Evolutionary conservation across 2,888 invertebrate genomes (phyloP).

Genomic region (Piscicola geometra): DNA sequence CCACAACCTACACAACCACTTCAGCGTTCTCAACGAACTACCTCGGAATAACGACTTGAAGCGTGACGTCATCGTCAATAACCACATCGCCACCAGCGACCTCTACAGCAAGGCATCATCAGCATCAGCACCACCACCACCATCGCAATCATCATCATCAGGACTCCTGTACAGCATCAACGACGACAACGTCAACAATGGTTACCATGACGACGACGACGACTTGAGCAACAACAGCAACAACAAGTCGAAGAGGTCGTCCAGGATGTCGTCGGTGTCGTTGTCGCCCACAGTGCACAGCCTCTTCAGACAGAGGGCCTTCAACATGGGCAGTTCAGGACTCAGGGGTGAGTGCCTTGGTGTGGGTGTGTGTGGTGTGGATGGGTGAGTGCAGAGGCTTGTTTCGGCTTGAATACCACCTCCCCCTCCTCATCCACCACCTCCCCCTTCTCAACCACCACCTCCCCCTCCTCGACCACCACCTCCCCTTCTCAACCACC

Average conservation of each 20-base stretch:
- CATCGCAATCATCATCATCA: too few species aligned
- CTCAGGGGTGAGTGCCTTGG: constrained; percentile 60
- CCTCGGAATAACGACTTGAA: too few species aligned
- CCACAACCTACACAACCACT: not conserved
- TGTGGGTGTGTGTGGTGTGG: too few species aligned
- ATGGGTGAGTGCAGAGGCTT: too few species aligned
- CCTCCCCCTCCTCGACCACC: not conserved
- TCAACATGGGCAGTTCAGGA: constrained; percentile 82
- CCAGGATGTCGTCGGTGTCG: constrained; percentile 68
- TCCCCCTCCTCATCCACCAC: not conserved
- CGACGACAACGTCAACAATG: too few species aligned
- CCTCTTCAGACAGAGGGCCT: constrained; percentile 56
- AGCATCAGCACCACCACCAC: too few species aligned
- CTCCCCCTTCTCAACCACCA: not conserved
- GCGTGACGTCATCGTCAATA: too few species aligned
- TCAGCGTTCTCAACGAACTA: too few species aligned
- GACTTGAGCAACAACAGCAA: not conserved
- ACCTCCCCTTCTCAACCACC: not conserved
- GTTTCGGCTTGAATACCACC: not conserved
- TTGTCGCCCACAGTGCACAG: constrained; percentile 65
- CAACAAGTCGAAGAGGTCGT: constrained; percentile 46
- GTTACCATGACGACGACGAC: not conserved
- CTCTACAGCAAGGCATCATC: too few species aligned
- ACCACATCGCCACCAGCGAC: too few species aligned
- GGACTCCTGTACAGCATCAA: too few species aligned